Evolutionary conservation across 2,888 invertebrate species (phyloP).

Genomic region (Andrena camellia): DNA sequence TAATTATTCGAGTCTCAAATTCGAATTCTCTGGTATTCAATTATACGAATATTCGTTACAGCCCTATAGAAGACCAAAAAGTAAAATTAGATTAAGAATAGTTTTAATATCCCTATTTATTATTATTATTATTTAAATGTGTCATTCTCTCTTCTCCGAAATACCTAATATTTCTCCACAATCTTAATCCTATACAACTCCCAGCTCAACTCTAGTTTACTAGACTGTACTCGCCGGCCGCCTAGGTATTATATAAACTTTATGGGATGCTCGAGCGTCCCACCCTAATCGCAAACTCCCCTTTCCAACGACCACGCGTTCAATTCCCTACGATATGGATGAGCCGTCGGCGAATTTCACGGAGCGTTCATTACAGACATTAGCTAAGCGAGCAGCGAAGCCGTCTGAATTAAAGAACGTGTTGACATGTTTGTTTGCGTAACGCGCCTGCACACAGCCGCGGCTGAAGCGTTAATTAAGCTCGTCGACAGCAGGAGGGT

Average conservation of each 20-base stretch:
- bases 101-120: too few relatives aligned
- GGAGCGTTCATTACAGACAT: constrained; percentile 10
- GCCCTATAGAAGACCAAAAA: too few relatives aligned
- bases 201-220: too few relatives aligned
- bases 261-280: neutral
- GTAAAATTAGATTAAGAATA: too few relatives aligned
- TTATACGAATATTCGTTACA: too few relatives aligned
- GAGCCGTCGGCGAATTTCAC: neutral
- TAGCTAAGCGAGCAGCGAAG: constrained; percentile 12
- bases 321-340: neutral
- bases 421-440: constrained; percentile 37
- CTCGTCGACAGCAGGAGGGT: constrained; percentile 16
- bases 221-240: too few relatives aligned
- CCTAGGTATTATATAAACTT: neutral
- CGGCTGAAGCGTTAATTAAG: constrained; percentile 61
- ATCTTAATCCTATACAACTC: too few relatives aligned
- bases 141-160: too few relatives aligned
- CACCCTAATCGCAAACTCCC: neutral
- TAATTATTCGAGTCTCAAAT: too few relatives aligned
- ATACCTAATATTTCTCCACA: too few relatives aligned
- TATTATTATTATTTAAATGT: too few relatives aligned
- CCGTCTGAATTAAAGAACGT: constrained; percentile 38
- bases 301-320: neutral
- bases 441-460: constrained; percentile 13
- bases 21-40: too few relatives aligned